Percentiles rank a stretch among this genome's conserved stretches.
Conservation (phyloP, 1,140 invertebrate species). For the Delia radicum region DNA sequence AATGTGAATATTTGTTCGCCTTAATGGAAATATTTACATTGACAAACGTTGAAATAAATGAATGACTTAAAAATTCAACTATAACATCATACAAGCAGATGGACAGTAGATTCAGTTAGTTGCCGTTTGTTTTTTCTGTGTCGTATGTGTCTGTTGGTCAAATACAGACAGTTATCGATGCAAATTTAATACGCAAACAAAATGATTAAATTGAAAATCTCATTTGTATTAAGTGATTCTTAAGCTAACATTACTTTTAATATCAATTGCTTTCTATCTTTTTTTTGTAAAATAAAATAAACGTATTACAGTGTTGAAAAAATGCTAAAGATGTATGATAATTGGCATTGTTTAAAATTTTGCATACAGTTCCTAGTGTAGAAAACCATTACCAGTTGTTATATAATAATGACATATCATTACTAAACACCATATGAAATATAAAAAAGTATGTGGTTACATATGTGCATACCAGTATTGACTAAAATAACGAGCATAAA, state of each 20-base stretch:
- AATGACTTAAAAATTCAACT: conserved; percentile 35
- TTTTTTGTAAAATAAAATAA: no score
- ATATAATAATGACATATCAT: no score
- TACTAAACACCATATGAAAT: no score
- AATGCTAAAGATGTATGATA: no score
- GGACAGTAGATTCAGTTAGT: background rate
- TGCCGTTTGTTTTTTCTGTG: conserved; percentile 25
- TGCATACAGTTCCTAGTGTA: no score
- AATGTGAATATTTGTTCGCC: background rate
- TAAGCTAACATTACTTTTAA: conserved; percentile 18
- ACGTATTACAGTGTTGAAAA: no score
- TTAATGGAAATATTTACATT: background rate
- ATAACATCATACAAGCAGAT: conserved; percentile 33
- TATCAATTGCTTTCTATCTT: no score
- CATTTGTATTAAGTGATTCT: conserved; percentile 34
- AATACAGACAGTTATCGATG: conserved; percentile 56
- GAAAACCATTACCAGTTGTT: no score
- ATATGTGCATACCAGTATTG: no score
- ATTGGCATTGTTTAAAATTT: no score
- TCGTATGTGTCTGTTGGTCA: conserved; percentile 44
- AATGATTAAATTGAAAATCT: conserved; percentile 54
- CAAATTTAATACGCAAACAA: conserved; percentile 56
- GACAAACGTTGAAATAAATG: conserved; percentile 28
- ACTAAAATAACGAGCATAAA: no score
- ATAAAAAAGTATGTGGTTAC: no score